A percentile compares a stretch with the other conserved stretches of the same genome.
Evolutionary conservation across 2,797 vertebrate genomes (phyloP).

Genomic region (Poecile montanus): DNA sequence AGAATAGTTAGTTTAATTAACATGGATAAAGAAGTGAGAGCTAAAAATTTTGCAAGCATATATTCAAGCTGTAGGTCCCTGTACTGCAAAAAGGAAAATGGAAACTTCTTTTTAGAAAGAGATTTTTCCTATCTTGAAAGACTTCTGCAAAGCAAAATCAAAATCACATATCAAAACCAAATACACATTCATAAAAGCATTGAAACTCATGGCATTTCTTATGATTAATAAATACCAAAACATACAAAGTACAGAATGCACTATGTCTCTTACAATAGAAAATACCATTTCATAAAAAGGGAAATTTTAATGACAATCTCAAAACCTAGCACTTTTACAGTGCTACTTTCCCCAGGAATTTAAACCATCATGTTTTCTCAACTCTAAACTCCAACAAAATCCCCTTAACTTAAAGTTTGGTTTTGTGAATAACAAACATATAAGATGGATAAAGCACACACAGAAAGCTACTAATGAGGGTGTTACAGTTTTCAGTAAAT

Average conservation of each 20-base stretch:
- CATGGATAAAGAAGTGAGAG: background rate
- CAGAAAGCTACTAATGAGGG: background rate
- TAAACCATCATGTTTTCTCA: background rate
- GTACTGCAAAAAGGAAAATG: background rate
- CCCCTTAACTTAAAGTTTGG: background rate
- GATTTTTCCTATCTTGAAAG: background rate
- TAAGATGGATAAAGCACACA: background rate
- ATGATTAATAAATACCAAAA: background rate
- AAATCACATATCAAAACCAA: background rate
- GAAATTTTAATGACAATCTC: background rate
- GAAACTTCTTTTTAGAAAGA: background rate
- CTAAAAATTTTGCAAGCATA: background rate
- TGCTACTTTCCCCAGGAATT: background rate
- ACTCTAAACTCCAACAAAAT: background rate
- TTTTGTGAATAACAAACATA: background rate
- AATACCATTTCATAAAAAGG: background rate
- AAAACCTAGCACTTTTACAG: background rate
- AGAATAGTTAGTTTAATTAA: background rate
- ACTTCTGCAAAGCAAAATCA: background rate
- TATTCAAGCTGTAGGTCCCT: background rate
- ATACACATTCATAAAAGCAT: background rate
- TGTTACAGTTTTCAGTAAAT: conserved; percentile 34
- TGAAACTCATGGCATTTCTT: background rate
- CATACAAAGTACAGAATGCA: background rate
- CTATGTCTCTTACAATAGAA: background rate